These are phyloP conservation scores for Marronus borbonicus DNA, from an alignment of 2,888 invertebrate genomes.

Conservation along the genomic window DNA sequence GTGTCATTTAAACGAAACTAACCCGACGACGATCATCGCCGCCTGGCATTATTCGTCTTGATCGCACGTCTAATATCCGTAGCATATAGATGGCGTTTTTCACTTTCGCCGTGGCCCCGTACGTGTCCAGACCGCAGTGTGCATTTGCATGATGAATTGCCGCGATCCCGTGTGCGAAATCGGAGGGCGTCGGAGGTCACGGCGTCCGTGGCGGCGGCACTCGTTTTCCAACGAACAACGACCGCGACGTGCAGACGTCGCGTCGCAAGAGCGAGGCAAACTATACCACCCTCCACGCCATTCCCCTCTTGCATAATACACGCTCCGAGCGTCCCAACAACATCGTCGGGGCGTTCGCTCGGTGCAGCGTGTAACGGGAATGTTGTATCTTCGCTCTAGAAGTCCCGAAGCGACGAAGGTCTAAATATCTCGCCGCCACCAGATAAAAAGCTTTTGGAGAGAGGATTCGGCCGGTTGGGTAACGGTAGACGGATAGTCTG, in stretches of 20 bases:
- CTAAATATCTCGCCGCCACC: background rate
- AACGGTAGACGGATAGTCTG: conserved; percentile 3
- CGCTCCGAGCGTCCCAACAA: conserved; percentile 11
- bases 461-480: background rate
- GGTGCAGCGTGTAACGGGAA: conserved; percentile 6
- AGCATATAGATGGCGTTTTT: conserved; percentile 11
- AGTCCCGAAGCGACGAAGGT: conserved; percentile 19
- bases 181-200: conserved; percentile 36
- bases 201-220: conserved; percentile 17
- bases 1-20: too few species aligned
- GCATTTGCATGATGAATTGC: conserved; percentile 33
- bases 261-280: conserved; percentile 38
- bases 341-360: background rate
- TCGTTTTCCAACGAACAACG: conserved; percentile 33
- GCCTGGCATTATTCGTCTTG: background rate
- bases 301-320: background rate
- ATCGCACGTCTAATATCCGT: conserved; percentile 22
- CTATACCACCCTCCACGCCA: background rate
- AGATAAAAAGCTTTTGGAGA: conserved; percentile 4
- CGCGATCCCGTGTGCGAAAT: conserved; percentile 15
- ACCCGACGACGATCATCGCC: too few species aligned
- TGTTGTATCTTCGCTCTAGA: conserved; percentile 21
- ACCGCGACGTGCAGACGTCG: conserved; percentile 42
- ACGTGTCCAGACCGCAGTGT: conserved; percentile 38
- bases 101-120: conserved; percentile 16